Evolutionary conservation across 2,113 vertebrate species (phyloP).

Genomic region (Rhynchopsitta pachyrhyncha): DNA sequence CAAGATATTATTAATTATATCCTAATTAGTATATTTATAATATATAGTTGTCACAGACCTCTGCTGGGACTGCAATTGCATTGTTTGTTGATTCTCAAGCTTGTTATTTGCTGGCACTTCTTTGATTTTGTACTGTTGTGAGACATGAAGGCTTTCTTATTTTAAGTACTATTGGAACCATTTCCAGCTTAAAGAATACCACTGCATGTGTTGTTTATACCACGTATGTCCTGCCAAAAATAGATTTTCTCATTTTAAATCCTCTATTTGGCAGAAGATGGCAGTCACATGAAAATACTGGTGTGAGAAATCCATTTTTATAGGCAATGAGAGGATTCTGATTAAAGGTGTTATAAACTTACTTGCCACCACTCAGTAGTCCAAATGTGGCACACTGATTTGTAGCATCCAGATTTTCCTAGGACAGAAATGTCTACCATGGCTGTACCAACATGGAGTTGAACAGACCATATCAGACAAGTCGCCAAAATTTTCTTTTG

Average conservation of each 20-base stretch:
- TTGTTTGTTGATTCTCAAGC: not conserved
- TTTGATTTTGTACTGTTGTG: not conserved
- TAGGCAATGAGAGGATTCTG: not conserved
- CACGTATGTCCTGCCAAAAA: not conserved
- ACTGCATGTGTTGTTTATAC: not conserved
- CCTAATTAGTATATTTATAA: not conserved
- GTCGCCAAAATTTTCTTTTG: not conserved
- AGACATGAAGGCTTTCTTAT: not conserved
- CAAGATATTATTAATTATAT: not conserved
- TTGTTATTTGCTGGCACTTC: not conserved
- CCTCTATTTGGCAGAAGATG: not conserved
- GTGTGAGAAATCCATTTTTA: not conserved
- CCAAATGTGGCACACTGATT: not conserved
- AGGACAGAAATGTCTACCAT: not conserved
- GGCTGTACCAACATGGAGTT: fast-evolving
- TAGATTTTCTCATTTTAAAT: not conserved
- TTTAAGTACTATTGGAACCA: not conserved
- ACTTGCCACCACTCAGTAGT: not conserved
- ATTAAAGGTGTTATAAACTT: not conserved
- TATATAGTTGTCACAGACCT: not conserved
- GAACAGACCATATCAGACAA: not conserved
- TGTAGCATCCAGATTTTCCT: not conserved
- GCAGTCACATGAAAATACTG: not conserved
- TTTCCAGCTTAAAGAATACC: not conserved
- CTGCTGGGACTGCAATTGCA: not conserved